These are phyloP conservation scores for Tetragnatha versicolor DNA, from an alignment of 1,140 invertebrate genomes.

Conservation along the genomic window DNA sequence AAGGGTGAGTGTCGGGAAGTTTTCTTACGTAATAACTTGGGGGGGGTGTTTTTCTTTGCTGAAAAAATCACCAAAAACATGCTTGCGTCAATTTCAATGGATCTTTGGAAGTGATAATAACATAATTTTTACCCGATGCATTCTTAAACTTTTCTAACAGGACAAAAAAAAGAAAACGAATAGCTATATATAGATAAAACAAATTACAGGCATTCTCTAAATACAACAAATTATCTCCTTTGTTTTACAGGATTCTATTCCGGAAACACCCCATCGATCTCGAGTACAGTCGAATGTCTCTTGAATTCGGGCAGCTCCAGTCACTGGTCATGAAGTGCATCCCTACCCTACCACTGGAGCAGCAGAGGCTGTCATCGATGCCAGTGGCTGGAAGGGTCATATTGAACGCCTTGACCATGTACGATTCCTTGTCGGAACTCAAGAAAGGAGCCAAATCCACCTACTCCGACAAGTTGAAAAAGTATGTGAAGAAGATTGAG, in stretches of 20 bases:
- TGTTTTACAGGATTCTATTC: slow-evolving; percentile 2
- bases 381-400: slow-evolving; percentile 17
- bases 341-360: slow-evolving; percentile 15
- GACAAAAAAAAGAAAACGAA: background rate
- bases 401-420: background rate
- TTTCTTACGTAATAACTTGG: too few species aligned
- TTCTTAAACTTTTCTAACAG: background rate
- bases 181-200: background rate
- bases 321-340: slow-evolving; percentile 3
- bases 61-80: background rate
- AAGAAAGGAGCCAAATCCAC: slow-evolving; percentile 10
- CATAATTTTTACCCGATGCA: background rate
- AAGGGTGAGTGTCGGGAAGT: too few species aligned
- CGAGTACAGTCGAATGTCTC: background rate
- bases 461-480: background rate
- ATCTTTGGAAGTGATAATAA: background rate
- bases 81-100: background rate
- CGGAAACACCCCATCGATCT: background rate
- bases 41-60: too few species aligned
- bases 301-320: slow-evolving; percentile 20
- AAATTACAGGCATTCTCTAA: background rate
- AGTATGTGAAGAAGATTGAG: background rate
- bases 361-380: slow-evolving; percentile 12
- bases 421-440: background rate
- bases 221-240: background rate